Evolutionary conservation across 37 sponge, comb jelly and placozoan species (phyloP).

Genomic region (Chondrilla cf. caribensis): DNA sequence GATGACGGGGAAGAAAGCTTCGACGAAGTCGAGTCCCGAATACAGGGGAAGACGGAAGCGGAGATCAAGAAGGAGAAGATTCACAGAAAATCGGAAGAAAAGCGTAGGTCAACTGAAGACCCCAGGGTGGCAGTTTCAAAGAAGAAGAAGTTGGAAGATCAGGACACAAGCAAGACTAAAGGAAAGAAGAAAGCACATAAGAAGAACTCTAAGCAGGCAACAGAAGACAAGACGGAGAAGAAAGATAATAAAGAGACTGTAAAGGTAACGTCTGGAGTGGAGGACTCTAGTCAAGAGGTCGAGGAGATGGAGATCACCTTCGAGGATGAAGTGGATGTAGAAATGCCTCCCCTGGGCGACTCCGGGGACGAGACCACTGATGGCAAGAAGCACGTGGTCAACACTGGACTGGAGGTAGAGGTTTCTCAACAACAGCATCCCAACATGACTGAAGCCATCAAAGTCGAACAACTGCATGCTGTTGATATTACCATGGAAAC

Average conservation of each 20-base stretch:
- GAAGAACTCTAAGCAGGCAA: neutral
- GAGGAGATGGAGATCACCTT: neutral
- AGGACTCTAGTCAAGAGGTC: neutral
- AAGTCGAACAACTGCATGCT: neutral
- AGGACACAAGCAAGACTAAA: too few relatives aligned
- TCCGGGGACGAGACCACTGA: neutral
- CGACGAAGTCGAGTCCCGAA: too few relatives aligned
- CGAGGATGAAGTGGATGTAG: neutral
- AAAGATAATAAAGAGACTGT: neutral
- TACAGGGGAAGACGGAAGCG: too few relatives aligned
- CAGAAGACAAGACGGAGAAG: neutral
- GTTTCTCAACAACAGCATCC: neutral
- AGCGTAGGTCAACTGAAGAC: too few relatives aligned
- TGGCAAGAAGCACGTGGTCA: neutral
- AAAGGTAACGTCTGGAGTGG: neutral
- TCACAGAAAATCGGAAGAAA: too few relatives aligned
- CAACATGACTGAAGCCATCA: neutral
- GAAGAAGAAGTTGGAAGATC: too few relatives aligned
- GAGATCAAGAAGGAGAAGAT: too few relatives aligned
- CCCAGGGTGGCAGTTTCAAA: too few relatives aligned
- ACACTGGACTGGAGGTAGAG: neutral
- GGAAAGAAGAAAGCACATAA: neutral
- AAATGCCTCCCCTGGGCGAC: neutral
- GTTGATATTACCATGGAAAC: conserved; percentile 12
- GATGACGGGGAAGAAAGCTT: too few relatives aligned